phyloP scores from a whole-genome alignment of 1,140 invertebrate genomes.

The Popillia japonica region DNA sequence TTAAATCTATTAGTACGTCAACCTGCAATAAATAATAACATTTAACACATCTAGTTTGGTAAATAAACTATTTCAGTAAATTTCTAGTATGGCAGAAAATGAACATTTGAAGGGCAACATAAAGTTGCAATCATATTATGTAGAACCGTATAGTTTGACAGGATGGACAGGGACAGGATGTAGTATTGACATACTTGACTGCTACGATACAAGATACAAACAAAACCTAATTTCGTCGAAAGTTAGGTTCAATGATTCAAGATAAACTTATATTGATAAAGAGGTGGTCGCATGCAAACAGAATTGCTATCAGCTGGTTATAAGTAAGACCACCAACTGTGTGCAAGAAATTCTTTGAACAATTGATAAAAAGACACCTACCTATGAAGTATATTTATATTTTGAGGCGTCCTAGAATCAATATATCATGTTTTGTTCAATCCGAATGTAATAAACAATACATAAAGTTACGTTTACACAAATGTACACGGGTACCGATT shows the following conservation, averaged over 20 bases:
- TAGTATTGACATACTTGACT: constrained; percentile 15
- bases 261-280: background rate
- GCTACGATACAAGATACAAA: constrained; percentile 22
- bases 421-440: background rate
- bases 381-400: background rate
- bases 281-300: background rate
- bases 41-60: too few relatives aligned
- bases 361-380: background rate
- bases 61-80: too few relatives aligned
- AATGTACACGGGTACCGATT: constrained; percentile 7
- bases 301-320: constrained; percentile 21
- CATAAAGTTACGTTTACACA: constrained; percentile 17
- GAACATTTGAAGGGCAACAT: too few relatives aligned
- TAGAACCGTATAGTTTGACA: too few relatives aligned
- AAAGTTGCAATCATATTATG: too few relatives aligned
- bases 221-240: constrained; percentile 20
- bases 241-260: background rate
- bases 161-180: too few relatives aligned
- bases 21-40: too few relatives aligned
- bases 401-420: background rate
- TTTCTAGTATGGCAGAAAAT: too few relatives aligned
- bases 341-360: background rate
- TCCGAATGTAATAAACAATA: constrained; percentile 14
- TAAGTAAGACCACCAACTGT: constrained; percentile 4
- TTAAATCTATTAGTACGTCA: background rate